Evolutionary conservation across 1,140 invertebrate species (phyloP).

Genomic region (Euwallacea similis): DNA sequence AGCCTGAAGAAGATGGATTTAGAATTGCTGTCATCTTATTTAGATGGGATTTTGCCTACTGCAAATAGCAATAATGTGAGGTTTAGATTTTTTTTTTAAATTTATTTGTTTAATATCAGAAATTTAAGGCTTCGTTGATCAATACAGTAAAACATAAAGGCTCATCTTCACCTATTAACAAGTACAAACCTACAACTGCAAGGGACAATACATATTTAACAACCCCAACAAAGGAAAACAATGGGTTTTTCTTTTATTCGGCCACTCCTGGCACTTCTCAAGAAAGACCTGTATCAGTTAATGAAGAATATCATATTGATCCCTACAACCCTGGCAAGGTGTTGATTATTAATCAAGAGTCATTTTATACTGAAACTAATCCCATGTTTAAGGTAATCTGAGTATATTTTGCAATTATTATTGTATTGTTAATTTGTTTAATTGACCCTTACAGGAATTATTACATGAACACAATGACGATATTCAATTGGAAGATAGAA

Average conservation of each 20-base stretch:
- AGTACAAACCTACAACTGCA: background rate
- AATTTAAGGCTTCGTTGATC: background rate
- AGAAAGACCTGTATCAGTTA: background rate
- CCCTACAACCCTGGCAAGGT: slow-evolving; percentile 42
- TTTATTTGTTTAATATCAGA: background rate
- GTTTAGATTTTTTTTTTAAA: background rate
- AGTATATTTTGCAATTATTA: background rate
- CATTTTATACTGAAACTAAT: slow-evolving; percentile 45
- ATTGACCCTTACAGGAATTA: slow-evolving; percentile 37
- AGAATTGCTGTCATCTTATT: slow-evolving; percentile 30
- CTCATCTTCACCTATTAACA: background rate
- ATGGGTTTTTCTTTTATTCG: background rate
- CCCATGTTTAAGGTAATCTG: slow-evolving; percentile 36
- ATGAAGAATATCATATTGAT: slow-evolving; percentile 42
- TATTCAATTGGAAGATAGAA: slow-evolving; percentile 39
- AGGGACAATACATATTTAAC: slow-evolving; percentile 4
- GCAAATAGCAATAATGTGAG: background rate
- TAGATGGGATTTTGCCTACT: slow-evolving; percentile 13
- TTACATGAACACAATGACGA: slow-evolving; percentile 26
- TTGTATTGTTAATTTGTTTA: background rate
- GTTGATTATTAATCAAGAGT: slow-evolving; percentile 49
- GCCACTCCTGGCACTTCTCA: background rate
- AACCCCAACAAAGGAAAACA: background rate
- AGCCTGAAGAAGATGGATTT: slow-evolving; percentile 44
- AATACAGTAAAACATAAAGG: background rate